Evolutionary conservation across 2,797 vertebrate species (phyloP), one percentile per base, ranked within the genome.

Genomic region (Karalla daura): DNA sequence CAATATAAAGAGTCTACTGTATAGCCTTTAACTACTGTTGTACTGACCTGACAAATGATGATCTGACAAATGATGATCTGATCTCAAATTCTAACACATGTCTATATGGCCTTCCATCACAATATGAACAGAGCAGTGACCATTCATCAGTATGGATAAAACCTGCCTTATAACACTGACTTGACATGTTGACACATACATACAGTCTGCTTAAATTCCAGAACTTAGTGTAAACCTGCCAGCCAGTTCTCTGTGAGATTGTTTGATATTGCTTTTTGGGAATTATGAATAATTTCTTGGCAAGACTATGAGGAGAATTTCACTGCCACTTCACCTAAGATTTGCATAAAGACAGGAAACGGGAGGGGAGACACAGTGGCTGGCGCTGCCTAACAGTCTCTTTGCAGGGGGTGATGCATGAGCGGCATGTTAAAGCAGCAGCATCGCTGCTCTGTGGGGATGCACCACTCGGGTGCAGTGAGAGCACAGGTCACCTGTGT

Each of bases 251-350:
- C 27, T 7, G 3, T 8, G 2, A 39, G 24, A 32, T 7, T 11
- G 18, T 15, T 18, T 14, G 1, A 1, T 35, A 1, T 37, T 10
- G 18, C 49, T 45, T 61, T 44, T 44, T 12, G 2, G n/a, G 11
- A 23, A 28, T 33, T 11, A 14, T 2, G 5, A 21, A 8, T 2
- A 2, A 14, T 51, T 24, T 70, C 23, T 40, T 35, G 23, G 47
- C 21, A 23, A 37, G 47, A 46, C 17, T 8, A 20, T 54, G 43
- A 49, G 45, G 37, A 37, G 30, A 24, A 11, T 13, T 65, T 65
- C 60, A 39, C 49, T 64, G 43, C 8, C n/a, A 17, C 32, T 40
- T 33, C 35, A 17, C 28, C 39, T 55, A 8, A 47, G 21, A 12
- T 43, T 25, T 28, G 41, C 62, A 49, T 13, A 30, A 21, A 61